These are phyloP conservation scores for Onchidella celtica DNA, from an alignment of 2,888 invertebrate species.

Conservation along the genomic window DNA sequence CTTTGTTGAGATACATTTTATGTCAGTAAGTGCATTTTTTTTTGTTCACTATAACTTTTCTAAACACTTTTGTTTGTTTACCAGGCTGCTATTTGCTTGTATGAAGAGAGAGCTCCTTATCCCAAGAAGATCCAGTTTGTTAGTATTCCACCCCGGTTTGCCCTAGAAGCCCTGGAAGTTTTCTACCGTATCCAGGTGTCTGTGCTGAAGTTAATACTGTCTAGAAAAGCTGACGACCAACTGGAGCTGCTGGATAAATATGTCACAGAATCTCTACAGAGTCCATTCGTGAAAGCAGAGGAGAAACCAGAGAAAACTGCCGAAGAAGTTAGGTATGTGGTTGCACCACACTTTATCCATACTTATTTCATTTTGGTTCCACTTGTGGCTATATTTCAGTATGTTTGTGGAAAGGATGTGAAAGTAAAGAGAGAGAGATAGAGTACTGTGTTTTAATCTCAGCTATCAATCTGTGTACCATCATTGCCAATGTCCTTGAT, in stretches of 20 bases:
- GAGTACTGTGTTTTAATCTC: too few relatives aligned
- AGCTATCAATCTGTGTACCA: too few relatives aligned
- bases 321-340: slow-evolving; percentile 3
- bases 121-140: slow-evolving; percentile 88
- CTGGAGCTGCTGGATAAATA: slow-evolving; percentile 23
- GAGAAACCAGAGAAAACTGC: slow-evolving; percentile 19
- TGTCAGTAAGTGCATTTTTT: too few relatives aligned
- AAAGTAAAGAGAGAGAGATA: too few relatives aligned
- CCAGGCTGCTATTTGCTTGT: slow-evolving; percentile 88
- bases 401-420: too few relatives aligned
- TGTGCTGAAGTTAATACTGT: slow-evolving; percentile 19
- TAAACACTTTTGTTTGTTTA: background rate
- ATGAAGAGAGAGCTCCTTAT: slow-evolving; percentile 90
- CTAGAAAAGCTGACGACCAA: slow-evolving; percentile 7
- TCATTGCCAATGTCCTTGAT: too few relatives aligned
- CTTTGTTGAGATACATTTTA: too few relatives aligned
- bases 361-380: too few relatives aligned
- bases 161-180: slow-evolving; percentile 92
- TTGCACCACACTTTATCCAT: too few relatives aligned
- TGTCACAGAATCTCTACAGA: background rate
- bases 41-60: too few relatives aligned
- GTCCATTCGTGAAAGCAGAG: slow-evolving; percentile 29
- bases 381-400: too few relatives aligned
- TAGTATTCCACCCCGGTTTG: slow-evolving; percentile 87
- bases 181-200: slow-evolving; percentile 30